Evolutionary conservation across 1,140 invertebrate genomes (phyloP), one percentile per base, ranked within the genome.

Genomic region (Brachystomella parvula): DNA sequence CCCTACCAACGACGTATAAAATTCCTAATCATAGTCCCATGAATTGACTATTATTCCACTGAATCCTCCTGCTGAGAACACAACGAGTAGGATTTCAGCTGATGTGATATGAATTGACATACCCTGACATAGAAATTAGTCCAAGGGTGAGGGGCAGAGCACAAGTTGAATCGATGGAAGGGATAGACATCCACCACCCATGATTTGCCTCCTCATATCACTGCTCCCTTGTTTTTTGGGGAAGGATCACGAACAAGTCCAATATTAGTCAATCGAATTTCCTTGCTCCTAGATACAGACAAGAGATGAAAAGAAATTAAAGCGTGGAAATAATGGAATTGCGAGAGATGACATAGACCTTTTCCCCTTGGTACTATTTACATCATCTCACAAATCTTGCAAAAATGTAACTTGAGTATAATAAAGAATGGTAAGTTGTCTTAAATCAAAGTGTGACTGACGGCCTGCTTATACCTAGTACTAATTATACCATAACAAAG

Each of bases 41-140:
- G n/a, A n/a, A n/a, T n/a, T n/a, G n/a, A n/a, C n/a, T n/a, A n/a
- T n/a, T n/a, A n/a, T n/a, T n/a, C n/a, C n/a, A n/a, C n/a, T n/a
- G n/a, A n/a, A n/a, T n/a, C n/a, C n/a, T n/a, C n/a, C n/a, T n/a
- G n/a, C n/a, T n/a, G n/a, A n/a, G n/a, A n/a, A n/a, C n/a, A n/a
- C n/a, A n/a, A n/a, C n/a, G n/a, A n/a, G n/a, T n/a, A n/a, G n/a
- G n/a, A n/a, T n/a, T n/a, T n/a, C n/a, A n/a, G n/a, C n/a, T n/a
- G n/a, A 53, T 17, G 35, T 39, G 35, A 53, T 6, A 53, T 24
- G 49, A 19, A 6, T 53, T 53, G 49, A 53, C 49, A 39, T 65
- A 35, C 53, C 56, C 64, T 65, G 64, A 65, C 64, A 65, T 65
- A 64, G 67, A 68, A 68, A 68, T 68, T 49, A 68, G 67, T 58